Percentiles rank a stretch among this genome's conserved stretches.
phyloP scores from a whole-genome alignment of 1,140 invertebrate species.

The Anoplolepis gracilipes region DNA sequence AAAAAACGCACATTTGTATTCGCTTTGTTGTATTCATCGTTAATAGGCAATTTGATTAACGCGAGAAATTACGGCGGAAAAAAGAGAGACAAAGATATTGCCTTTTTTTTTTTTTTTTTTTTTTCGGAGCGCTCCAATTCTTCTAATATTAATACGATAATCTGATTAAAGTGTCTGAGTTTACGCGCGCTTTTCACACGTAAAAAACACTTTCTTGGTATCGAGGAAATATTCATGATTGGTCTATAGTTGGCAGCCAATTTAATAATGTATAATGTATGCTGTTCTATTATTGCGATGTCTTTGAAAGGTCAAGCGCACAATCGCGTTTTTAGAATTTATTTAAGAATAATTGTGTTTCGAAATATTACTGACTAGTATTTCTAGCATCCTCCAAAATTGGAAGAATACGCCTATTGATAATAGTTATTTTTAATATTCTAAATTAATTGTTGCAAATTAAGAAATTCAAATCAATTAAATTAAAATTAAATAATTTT shows the following conservation, averaged over 20 bases:
- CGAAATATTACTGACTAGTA: background rate
- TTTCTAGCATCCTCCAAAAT: background rate
- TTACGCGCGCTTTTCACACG: background rate
- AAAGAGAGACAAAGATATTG: background rate
- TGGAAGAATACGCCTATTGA: background rate
- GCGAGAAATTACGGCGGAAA: background rate
- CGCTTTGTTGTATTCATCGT: background rate
- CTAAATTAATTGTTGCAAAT: background rate
- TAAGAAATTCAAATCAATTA: background rate
- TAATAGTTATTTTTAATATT: background rate
- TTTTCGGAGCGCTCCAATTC: background rate
- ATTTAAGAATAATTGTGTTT: conserved; percentile 47
- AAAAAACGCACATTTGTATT: background rate
- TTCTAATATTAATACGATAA: background rate
- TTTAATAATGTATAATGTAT: conserved; percentile 65
- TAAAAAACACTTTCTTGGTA: background rate
- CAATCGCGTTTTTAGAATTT: conserved; percentile 58
- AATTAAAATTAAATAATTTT: background rate
- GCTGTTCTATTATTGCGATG: conserved; percentile 77
- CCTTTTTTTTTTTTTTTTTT: too few species aligned
- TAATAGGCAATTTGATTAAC: background rate
- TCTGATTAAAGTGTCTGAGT: conserved; percentile 3
- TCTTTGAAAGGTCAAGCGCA: conserved; percentile 72
- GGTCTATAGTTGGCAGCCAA: conserved; percentile 63
- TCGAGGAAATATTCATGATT: conserved; percentile 9